Evolutionary conservation across 2,113 vertebrate genomes (phyloP).

Genomic region (Scopus umbretta): DNA sequence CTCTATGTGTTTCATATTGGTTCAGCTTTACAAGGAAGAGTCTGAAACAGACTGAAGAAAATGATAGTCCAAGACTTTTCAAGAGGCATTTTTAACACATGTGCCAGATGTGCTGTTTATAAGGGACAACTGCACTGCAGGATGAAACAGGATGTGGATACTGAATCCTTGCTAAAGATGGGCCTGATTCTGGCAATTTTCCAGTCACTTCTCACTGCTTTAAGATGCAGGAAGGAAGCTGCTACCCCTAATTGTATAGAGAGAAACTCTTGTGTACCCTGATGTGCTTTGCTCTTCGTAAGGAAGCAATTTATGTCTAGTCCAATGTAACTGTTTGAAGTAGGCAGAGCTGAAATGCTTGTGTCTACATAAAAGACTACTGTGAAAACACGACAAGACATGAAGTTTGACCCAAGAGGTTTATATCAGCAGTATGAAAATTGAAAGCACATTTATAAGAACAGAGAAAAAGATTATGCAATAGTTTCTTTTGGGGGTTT

Average conservation of each 20-base stretch:
- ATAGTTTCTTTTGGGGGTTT: neutral
- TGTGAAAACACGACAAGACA: slow-evolving; percentile 29
- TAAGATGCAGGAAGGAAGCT: neutral
- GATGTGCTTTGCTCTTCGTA: neutral
- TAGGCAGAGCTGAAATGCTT: neutral
- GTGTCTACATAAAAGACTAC: slow-evolving; percentile 28
- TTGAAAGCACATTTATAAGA: slow-evolving; percentile 29
- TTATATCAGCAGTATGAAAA: slow-evolving; percentile 26
- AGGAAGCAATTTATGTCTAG: neutral
- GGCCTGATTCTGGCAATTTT: neutral
- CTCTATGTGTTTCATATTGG: neutral
- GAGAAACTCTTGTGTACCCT: neutral
- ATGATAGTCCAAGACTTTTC: neutral
- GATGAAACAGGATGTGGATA: neutral
- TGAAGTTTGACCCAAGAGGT: neutral
- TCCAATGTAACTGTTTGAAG: neutral
- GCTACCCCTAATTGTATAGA: neutral
- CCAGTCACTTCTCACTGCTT: neutral
- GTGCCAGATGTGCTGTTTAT: neutral
- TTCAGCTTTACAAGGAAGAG: neutral
- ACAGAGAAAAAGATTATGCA: neutral
- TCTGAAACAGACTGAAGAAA: neutral
- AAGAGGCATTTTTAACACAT: neutral
- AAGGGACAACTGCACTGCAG: neutral
- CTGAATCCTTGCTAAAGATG: neutral